Conservation (phyloP, 2,888 invertebrate genomes). For the Napeogenes sylphis region DNA sequence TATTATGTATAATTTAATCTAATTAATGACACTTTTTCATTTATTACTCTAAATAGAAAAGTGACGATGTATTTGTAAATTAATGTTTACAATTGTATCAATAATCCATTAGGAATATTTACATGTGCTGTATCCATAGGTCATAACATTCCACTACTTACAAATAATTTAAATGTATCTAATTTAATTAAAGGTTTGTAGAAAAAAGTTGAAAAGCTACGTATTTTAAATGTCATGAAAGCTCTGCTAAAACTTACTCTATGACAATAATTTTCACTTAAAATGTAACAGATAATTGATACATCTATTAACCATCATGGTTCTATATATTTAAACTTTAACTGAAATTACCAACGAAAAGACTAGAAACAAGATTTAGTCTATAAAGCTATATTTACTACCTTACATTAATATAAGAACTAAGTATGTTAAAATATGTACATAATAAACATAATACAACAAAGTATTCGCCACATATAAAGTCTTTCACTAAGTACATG, state of each 20-base stretch:
- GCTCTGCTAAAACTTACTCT: not conserved
- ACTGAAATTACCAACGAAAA: constrained; percentile 1
- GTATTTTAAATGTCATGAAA: too few relatives aligned
- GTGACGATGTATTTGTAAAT: too few relatives aligned
- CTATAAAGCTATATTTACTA: constrained; percentile 20
- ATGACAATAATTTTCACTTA: constrained; percentile 2
- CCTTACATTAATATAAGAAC: constrained; percentile 11
- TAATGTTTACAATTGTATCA: not conserved
- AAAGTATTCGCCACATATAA: constrained; percentile 9
- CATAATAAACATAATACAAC: constrained; percentile 21
- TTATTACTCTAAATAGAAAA: too few relatives aligned
- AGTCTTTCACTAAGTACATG: constrained; percentile 17
- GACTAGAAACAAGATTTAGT: constrained; percentile 6
- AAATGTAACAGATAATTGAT: not conserved
- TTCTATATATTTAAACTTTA: not conserved
- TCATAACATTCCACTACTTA: not conserved
- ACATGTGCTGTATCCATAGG: not conserved
- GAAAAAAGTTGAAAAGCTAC: too few relatives aligned
- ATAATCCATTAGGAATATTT: not conserved
- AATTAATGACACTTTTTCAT: too few relatives aligned
- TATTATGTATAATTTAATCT: too few relatives aligned
- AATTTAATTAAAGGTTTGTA: too few relatives aligned
- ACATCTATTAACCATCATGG: constrained; percentile 1
- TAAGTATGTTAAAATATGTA: constrained; percentile 17
- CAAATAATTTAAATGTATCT: too few relatives aligned